Percentiles rank a stretch among this genome's conserved stretches.
These are phyloP conservation scores for Mesembrinibis cayennensis DNA, from an alignment of 2,113 vertebrate species.

Conservation along the genomic window DNA sequence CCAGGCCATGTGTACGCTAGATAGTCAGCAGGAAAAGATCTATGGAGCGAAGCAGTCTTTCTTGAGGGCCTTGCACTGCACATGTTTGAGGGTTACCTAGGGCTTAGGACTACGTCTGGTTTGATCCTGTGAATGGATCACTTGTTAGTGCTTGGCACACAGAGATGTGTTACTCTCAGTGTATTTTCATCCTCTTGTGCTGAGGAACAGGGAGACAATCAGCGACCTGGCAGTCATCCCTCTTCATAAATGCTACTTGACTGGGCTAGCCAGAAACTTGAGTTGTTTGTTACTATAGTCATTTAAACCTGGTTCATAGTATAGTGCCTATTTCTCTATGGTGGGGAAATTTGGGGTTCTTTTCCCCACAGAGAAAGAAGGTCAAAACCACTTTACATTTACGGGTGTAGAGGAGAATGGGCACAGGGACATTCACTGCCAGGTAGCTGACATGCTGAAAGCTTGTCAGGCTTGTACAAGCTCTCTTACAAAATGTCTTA, in stretches of 20 bases:
- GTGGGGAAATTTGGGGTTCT: not conserved
- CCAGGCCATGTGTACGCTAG: accelerated
- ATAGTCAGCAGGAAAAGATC: not conserved
- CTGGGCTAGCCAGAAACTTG: not conserved
- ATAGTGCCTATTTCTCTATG: not conserved
- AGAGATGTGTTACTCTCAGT: not conserved
- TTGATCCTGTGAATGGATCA: not conserved
- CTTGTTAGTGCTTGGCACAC: not conserved
- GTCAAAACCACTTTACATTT: not conserved
- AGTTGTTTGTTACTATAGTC: not conserved
- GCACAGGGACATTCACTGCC: not conserved
- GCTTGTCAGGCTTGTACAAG: not conserved
- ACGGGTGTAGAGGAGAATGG: not conserved
- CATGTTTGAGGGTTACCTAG: not conserved
- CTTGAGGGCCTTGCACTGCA: not conserved
- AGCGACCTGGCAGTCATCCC: not conserved
- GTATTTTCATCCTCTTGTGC: not conserved
- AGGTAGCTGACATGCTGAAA: not conserved
- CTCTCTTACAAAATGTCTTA: not conserved
- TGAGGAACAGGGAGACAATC: not conserved
- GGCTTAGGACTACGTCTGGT: not conserved
- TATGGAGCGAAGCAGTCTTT: not conserved
- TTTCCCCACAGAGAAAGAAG: not conserved
- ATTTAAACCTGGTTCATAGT: not conserved
- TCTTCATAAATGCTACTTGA: not conserved